Percentiles rank a stretch among this genome's conserved stretches.
These are phyloP conservation scores for Leptobrachium leishanense DNA, from an alignment of 2,113 vertebrate species.

Conservation along the genomic window DNA sequence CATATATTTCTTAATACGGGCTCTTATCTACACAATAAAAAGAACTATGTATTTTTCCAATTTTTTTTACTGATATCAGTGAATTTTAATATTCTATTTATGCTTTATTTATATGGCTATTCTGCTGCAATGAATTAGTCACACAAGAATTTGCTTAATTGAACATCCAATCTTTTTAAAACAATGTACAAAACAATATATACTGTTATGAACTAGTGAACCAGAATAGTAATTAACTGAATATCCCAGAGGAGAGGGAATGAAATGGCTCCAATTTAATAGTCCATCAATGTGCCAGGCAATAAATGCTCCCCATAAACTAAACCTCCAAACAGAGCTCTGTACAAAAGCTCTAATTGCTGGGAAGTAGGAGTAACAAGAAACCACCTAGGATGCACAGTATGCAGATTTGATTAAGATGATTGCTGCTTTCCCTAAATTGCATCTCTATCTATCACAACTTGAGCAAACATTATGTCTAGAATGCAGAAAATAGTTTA, in stretches of 20 bases:
- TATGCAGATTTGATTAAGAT: slow-evolving; percentile 46
- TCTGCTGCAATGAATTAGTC: slow-evolving; percentile 10
- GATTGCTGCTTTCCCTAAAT: slow-evolving; percentile 36
- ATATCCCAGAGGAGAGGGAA: slow-evolving; percentile 29
- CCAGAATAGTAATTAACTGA: slow-evolving; percentile 32
- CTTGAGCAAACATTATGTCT: slow-evolving; percentile 21
- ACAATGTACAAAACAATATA: slow-evolving; percentile 12
- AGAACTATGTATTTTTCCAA: too few species aligned
- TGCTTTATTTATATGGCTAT: slow-evolving; percentile 14
- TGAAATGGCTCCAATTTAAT: slow-evolving; percentile 39
- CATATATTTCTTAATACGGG: too few species aligned
- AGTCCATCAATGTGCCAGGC: slow-evolving; percentile 37
- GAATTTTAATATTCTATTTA: neutral
- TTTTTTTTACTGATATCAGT: neutral
- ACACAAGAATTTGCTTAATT: slow-evolving; percentile 22
- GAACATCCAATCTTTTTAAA: slow-evolving; percentile 9
- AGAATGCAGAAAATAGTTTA: slow-evolving; percentile 23
- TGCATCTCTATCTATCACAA: slow-evolving; percentile 19
- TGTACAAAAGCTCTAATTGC: slow-evolving; percentile 18
- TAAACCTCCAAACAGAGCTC: slow-evolving; percentile 24
- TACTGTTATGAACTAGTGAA: slow-evolving; percentile 21
- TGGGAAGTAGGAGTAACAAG: slow-evolving; percentile 7
- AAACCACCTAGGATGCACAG: slow-evolving; percentile 24
- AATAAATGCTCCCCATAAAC: slow-evolving; percentile 34
- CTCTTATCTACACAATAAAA: too few species aligned